Base-by-base conservation (phyloP, 2,797 vertebrate genomes). In the Simalia tracyae region DNA sequence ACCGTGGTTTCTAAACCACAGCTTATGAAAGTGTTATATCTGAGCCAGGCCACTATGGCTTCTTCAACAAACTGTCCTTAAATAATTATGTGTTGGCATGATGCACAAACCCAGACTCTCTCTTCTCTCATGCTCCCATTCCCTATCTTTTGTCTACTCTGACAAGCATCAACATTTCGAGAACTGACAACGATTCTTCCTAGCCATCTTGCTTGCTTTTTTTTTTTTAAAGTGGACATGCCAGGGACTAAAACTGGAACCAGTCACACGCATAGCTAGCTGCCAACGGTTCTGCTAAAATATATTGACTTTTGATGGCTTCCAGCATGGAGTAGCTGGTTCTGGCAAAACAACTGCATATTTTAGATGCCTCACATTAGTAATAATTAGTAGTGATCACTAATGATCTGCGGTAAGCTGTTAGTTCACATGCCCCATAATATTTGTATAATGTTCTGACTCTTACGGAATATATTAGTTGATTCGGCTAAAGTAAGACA, bases 401-500 rank as follows among this genome's bases (percentile, higher is more conserved):
- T 81, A 81, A 64, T 87, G 59, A 87, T 54, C 31, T 17, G 81
- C n/a, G 46, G 28, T n/a, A 86, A 86, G 57, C 4, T 72, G 54
- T 76, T 87, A 19, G 56, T 50, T 86, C 56, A 36, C 3, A 89
- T 24, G 57, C 15, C 66, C 54, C 59, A 84, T 24, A 57, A 54
- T 57, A 42, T 90, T 42, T 60, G 17, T 56, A 54, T n/a, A 84
- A 81, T 57, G 46, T 17, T 84, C 59, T 54, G 19, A 63, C 87
- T 57, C 86, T 91, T 84, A 60, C 91, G 93, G 86, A 94, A 93
- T 92, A 46, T 87, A 94, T 86, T 96, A 91, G 85, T 92, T 94
- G 36, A 90, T 94, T 81, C 91, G 87, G 91, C 92, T 88, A 94
- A 96, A 93, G 93, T 95, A 92, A 95, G 94, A 76, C 63, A 60